Base-by-base conservation (phyloP, 2,888 invertebrate species). In the Caenorhabditis parvicauda region DNA sequence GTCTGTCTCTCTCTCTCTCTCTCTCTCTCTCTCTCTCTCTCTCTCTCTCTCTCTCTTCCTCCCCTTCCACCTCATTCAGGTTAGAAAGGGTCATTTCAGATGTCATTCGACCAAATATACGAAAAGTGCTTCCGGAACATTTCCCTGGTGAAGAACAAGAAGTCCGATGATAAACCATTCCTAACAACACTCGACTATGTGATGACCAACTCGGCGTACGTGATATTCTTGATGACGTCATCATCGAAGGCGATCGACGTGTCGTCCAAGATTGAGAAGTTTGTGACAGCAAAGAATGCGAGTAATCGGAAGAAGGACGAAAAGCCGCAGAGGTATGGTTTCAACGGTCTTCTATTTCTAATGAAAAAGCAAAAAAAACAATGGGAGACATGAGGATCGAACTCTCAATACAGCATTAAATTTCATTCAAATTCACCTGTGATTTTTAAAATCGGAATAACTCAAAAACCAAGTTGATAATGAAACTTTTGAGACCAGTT, bases 31-130 rank as follows among this genome's bases (percentile, higher is more conserved):
- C 43, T 35, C 42, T 27, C 37, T 21, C 47, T 27, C 29, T 24
- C 46, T 35, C 29, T 38, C 19, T 35, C 43, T 45, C 27, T 12
- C 27, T 29, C n/a, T 37, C 45, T 57, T 28, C 45, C 45, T 43
- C 43, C 51, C 49, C 47, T 51, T 42, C 37, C 37, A n/a, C 37
- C 48, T 53, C 41, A 53, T 53, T 46, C 46, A 53, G 46, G 46
- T 46, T 46, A 46, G 46, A 48, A 42, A 47, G 7, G 19, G 22
- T 51, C 17, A 12, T 47, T 56, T 27, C 25, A 50, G 38, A 60
- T 66, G 61, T 50, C 57, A 14, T 67, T 64, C 37, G 63, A 65
- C n/a, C 64, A 65, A 27, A 58, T 63, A 32, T 68, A 53, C 54
- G 68, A 68, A 28, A 45, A 49, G 28, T 68, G 63, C 27, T 68